These are phyloP conservation scores for Capitella teleta DNA, from an alignment of 1,140 invertebrate species.

Conservation along the genomic window DNA sequence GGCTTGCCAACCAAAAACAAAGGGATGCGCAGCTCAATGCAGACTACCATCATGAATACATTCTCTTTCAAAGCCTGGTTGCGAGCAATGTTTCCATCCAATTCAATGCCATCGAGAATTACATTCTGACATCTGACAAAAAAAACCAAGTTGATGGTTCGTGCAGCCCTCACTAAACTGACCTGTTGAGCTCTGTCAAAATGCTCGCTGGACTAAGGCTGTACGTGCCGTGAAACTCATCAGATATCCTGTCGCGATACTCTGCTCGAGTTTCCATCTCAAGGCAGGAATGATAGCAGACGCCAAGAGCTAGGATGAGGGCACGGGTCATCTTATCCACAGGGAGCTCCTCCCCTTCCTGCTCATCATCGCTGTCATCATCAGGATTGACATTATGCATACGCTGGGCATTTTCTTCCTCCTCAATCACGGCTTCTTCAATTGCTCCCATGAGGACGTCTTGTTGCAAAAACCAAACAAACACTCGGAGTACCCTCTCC, in stretches of 20 bases:
- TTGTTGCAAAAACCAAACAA: conserved; percentile 26
- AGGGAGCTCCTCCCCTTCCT: neutral
- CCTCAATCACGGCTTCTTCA: conserved; percentile 14
- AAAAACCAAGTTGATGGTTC: neutral
- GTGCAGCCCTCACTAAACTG: conserved; percentile 18
- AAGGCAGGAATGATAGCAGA: conserved; percentile 28
- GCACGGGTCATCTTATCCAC: conserved; percentile 16
- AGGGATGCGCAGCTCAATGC: conserved; percentile 29
- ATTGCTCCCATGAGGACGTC: conserved; percentile 8
- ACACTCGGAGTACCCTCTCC: conserved; percentile 24
- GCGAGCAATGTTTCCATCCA: conserved; percentile 26
- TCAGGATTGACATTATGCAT: neutral
- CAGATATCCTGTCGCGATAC: too few species aligned
- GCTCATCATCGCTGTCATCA: neutral
- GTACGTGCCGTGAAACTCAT: too few species aligned
- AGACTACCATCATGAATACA: conserved; percentile 34
- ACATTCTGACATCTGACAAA: conserved; percentile 24
- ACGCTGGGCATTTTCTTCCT: neutral
- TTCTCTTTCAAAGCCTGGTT: conserved; percentile 35
- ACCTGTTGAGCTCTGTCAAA: too few species aligned
- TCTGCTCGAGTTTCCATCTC: too few species aligned
- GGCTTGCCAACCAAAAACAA: conserved; percentile 36
- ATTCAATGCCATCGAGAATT: conserved; percentile 23
- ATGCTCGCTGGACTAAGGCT: too few species aligned
- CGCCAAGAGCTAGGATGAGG: conserved; percentile 23